Evolutionary conservation across 2,797 vertebrate genomes (phyloP), one percentile per base, ranked within the genome.

Genomic region (Atherinosoma microstoma): DNA sequence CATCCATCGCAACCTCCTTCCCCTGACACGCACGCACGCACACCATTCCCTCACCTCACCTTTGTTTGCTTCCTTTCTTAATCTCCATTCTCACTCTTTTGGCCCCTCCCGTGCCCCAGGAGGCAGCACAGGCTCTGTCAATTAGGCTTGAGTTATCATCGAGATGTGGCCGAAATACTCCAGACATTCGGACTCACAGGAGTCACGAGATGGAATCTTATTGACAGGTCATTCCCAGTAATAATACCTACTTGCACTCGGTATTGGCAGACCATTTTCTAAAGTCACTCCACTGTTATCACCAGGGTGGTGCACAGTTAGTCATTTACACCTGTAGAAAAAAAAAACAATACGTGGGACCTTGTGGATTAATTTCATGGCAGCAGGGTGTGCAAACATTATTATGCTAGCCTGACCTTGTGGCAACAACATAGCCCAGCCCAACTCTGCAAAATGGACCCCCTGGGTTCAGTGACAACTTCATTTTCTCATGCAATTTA

Each of bases 111-210:
- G 57, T 34, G 53, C 74, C 83, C 82, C 83, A 67, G 72, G 83
- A 84, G 87, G 70, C 51, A 29, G 61, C 11, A 20, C 15, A 36
- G 69, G 68, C 64, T 58, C 76, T 81, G 76, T 84, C 85, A 88
- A 87, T 89, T 90, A 91, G 67, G 67, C 82, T 58, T 70, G 80
- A 79, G 76, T 84, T 87, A 89, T 87, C 72, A 49, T 73, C 27
- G 76, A 80, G 73, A 79, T 66, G 73, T 73, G 65, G 66, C 74
- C 78, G 73, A 81, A 70, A 77, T 70, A 69, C 75, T 82, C 34
- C 58, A 70, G 81, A 78, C 75, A 79, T 82, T 72, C 71, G 73
- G 75, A 67, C 69, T 79, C 75, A 54, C 66, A 67, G 60, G 79
- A 84, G 72, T 74, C 64, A 61, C 30, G 3, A 74, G 83, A 78